Base-by-base conservation (phyloP, 2,888 invertebrate genomes). In the Linyphia triangularis region DNA sequence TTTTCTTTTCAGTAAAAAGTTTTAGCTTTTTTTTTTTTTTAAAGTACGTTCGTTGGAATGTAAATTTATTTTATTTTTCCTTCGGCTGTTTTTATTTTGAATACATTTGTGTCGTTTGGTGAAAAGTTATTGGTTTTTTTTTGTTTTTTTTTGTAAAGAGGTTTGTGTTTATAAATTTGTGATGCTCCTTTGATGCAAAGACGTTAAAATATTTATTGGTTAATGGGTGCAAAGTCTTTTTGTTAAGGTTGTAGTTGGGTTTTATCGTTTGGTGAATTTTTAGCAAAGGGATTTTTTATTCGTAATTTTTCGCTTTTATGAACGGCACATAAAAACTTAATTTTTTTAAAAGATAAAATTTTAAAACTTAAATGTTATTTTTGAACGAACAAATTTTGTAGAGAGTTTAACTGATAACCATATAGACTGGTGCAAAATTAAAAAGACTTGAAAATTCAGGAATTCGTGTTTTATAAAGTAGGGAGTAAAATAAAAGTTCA, bases 41-140 rank as follows among this genome's bases (percentile, higher is more conserved):
- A n/a, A 26, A 70, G 70, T 43, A 22, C 33, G 19, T 40, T 70
- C 19, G n/a, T n/a, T n/a, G n/a, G 67, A 33, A 33, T 67, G 67
- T 16, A 24, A 28, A 28, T 16, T 24, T 24, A 10, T 28, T 63
- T 63, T 57, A 57, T 57, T 57, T 57, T 16, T 33, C 5, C n/a
- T n/a, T n/a, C 5, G 5, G 33, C 33, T 9, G n/a, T 51, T 63
- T 63, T 63, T 63, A 22, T 63, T 63, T 63, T 24, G 13, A 1
- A 63, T 63, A 24, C 26, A 63, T 24, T n/a, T n/a, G n/a, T 63
- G 10, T 51, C 51, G 51, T 63, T 63, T 24, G 63, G 1, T 7
- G 16, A 24, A 28, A 63, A 63, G 63, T 63, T 63, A 28, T 63
- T 63, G n/a, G 4, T 6, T 9, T 1, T 63, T 5, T 63, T 63